These are phyloP conservation scores for Orchestia grillus DNA, from an alignment of 1,140 invertebrate genomes.

Conservation along the genomic window DNA sequence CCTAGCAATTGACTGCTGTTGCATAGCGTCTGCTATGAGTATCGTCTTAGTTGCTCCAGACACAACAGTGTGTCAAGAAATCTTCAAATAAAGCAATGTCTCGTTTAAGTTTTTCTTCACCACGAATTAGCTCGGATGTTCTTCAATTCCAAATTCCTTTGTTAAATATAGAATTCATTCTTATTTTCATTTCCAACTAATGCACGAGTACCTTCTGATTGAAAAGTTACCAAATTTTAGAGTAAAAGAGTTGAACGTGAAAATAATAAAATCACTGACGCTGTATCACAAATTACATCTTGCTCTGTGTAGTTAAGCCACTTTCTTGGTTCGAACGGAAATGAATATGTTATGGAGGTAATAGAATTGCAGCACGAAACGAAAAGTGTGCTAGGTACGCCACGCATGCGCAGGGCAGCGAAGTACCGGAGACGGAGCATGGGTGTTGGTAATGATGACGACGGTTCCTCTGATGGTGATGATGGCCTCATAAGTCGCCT, in stretches of 20 bases:
- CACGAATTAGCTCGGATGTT: no score
- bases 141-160: no score
- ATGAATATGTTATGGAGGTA: neutral
- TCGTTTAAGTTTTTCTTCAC: no score
- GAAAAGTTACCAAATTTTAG: neutral
- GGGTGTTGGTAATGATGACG: slow-evolving; percentile 10
- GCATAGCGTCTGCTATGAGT: no score
- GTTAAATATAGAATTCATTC: no score
- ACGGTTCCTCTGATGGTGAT: slow-evolving; percentile 3
- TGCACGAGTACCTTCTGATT: neutral
- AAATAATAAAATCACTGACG: neutral
- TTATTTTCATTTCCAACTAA: no score
- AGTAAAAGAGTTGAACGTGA: neutral
- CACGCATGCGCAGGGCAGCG: neutral
- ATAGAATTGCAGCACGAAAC: neutral
- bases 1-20: no score
- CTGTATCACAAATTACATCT: neutral
- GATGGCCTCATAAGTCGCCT: slow-evolving; percentile 61
- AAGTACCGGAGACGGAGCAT: neutral
- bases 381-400: neutral
- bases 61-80: no score
- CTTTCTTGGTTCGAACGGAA: neutral
- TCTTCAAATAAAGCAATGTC: no score
- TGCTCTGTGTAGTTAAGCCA: neutral
- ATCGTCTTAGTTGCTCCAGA: no score